Conservation (phyloP, 1,140 invertebrate genomes). For the Bombus breviceps region DNA sequence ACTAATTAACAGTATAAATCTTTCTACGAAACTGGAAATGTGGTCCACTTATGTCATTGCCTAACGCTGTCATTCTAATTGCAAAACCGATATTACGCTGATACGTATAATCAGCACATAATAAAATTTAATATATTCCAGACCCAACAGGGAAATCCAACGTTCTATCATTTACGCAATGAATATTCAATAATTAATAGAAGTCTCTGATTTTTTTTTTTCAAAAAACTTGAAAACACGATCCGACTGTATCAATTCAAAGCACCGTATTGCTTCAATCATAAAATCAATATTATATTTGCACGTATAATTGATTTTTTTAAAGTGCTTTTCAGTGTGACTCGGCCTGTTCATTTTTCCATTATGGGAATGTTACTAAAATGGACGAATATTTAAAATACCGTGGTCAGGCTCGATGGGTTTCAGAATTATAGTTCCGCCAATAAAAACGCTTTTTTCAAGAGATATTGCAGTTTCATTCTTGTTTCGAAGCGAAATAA, state of each 20-base stretch:
- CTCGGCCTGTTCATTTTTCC: background rate
- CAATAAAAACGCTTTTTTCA: background rate
- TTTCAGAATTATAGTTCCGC: background rate
- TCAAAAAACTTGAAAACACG: background rate
- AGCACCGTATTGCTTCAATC: background rate
- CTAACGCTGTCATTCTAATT: background rate
- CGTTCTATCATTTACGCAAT: background rate
- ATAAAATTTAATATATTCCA: background rate
- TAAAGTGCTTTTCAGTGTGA: constrained; percentile 12
- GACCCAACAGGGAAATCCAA: background rate
- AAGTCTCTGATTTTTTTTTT: background rate
- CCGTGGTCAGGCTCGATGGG: background rate
- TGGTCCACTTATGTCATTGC: background rate
- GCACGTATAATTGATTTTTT: constrained; percentile 23
- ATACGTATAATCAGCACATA: background rate
- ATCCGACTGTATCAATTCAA: background rate
- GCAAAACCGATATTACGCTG: constrained; percentile 3
- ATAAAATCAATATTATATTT: constrained; percentile 20
- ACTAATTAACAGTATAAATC: background rate
- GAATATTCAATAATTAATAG: background rate
- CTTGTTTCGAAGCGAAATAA: background rate
- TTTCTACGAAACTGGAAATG: background rate
- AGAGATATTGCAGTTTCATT: background rate
- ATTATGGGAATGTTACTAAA: background rate
- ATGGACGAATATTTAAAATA: constrained; percentile 21